Percentiles rank a stretch among this genome's conserved stretches.
phyloP scores from a whole-genome alignment of 1,140 invertebrate species.

The Drosophila ironensis region DNA sequence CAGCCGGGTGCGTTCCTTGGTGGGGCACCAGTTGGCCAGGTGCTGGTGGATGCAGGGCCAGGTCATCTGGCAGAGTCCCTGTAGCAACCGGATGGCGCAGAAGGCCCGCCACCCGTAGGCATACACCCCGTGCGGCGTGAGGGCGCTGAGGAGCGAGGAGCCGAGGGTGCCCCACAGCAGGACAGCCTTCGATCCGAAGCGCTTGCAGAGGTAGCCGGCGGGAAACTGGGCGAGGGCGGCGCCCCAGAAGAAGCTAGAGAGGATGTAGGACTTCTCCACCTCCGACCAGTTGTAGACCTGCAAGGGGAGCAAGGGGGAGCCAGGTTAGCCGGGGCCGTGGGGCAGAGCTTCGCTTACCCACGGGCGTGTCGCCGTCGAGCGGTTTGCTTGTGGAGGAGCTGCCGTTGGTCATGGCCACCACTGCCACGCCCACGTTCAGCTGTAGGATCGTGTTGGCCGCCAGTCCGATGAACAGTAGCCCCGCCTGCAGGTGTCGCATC shows the following conservation, averaged over 20 bases:
- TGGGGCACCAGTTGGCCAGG: conserved; percentile 82
- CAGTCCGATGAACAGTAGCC: conserved; percentile 86
- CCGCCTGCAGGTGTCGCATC: conserved; percentile 85
- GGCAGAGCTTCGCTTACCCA: conserved; percentile 51
- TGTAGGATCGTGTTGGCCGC: conserved; percentile 85
- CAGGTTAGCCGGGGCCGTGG: not conserved
- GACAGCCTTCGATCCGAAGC: conserved; percentile 86
- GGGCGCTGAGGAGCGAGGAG: conserved; percentile 83
- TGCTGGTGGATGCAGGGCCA: conserved; percentile 91
- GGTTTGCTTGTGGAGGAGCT: no score
- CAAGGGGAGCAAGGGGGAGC: not conserved
- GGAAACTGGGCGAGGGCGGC: conserved; percentile 69
- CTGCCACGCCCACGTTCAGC: conserved; percentile 87
- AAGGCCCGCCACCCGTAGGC: conserved; percentile 85
- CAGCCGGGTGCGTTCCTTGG: conserved; percentile 84
- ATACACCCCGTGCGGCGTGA: conserved; percentile 78
- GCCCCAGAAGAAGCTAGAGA: conserved; percentile 86
- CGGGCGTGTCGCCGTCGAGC: conserved; percentile 58
- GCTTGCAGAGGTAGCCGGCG: conserved; percentile 70
- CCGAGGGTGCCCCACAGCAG: conserved; percentile 84
- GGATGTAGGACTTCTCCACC: conserved; percentile 83
- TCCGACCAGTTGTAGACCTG: conserved; percentile 83
- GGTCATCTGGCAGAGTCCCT: conserved; percentile 89
- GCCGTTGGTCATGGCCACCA: conserved; percentile 82
- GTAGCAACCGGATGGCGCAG: conserved; percentile 85